Conservation (phyloP, 2,113 vertebrate genomes). For the Siniperca chuatsi region DNA sequence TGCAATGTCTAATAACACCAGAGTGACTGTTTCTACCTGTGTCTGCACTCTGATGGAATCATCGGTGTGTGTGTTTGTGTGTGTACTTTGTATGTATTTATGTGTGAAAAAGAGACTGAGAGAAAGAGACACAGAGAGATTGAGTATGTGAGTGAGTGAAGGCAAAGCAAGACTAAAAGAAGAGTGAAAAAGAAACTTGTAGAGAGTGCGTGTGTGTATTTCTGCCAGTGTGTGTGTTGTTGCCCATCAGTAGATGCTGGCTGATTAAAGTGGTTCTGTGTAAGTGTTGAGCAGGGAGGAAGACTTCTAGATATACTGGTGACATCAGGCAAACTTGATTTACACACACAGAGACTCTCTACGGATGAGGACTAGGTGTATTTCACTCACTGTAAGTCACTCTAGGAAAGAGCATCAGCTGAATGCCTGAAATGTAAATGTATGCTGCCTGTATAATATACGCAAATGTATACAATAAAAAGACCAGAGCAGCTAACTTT, state of each 20-base stretch:
- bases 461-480: slow-evolving; percentile 54
- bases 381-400: slow-evolving; percentile 16
- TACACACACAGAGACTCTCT: slow-evolving; percentile 42
- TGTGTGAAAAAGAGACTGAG: background rate
- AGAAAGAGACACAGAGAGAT: slow-evolving; percentile 29
- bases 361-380: slow-evolving; percentile 30
- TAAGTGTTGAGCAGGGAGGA: slow-evolving; percentile 8
- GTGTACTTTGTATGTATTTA: background rate
- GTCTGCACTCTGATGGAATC: slow-evolving; percentile 66
- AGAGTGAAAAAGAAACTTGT: slow-evolving; percentile 39
- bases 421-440: slow-evolving; percentile 74
- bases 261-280: slow-evolving; percentile 78
- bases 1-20: slow-evolving; percentile 77
- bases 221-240: slow-evolving; percentile 28
- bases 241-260: slow-evolving; percentile 46
- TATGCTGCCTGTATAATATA: slow-evolving; percentile 46
- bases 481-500: slow-evolving; percentile 8
- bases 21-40: slow-evolving; percentile 70
- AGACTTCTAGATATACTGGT: slow-evolving; percentile 15
- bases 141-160: background rate
- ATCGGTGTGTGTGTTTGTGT: slow-evolving; percentile 9
- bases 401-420: slow-evolving; percentile 41
- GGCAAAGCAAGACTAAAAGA: slow-evolving; percentile 27
- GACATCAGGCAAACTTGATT: slow-evolving; percentile 63
- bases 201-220: background rate